These are phyloP conservation scores for Troilus luridus DNA, from an alignment of 2,888 invertebrate species.

Conservation along the genomic window DNA sequence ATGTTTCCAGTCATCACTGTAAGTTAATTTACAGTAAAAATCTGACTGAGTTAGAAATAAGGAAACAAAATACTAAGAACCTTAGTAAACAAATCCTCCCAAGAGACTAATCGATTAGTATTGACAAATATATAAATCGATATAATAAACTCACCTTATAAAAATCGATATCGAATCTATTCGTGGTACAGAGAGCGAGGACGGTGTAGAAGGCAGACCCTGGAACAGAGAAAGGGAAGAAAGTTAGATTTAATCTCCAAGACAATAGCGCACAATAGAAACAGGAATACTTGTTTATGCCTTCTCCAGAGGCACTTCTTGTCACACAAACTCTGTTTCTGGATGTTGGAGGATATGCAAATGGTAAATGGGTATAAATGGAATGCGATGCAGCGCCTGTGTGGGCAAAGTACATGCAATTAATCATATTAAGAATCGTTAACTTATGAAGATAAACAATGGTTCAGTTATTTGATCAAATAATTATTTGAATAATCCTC, in stretches of 20 bases:
- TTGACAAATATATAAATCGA: background rate
- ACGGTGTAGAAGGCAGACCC: conserved; percentile 11
- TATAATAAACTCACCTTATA: background rate
- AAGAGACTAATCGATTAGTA: background rate
- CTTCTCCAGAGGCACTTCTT: background rate
- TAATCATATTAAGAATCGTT: too few species aligned
- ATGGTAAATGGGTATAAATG: too few species aligned
- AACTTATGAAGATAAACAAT: too few species aligned
- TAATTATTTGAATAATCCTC: too few species aligned
- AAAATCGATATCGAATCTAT: background rate
- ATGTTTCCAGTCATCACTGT: too few species aligned
- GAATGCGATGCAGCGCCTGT: too few species aligned
- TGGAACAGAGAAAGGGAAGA: conserved; percentile 35
- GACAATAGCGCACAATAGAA: background rate
- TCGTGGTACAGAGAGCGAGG: background rate
- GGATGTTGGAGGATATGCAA: background rate
- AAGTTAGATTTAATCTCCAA: conserved; percentile 29
- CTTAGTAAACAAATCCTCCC: too few species aligned
- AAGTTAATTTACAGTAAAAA: too few species aligned
- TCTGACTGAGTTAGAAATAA: too few species aligned
- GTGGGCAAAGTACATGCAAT: too few species aligned
- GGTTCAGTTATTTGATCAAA: too few species aligned
- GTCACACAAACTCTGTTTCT: background rate
- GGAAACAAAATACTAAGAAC: too few species aligned
- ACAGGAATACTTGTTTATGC: background rate